Evolutionary conservation across 2,113 vertebrate species (phyloP), one percentile per base, ranked within the genome.

Genomic region (Halcyon malimbica): DNA sequence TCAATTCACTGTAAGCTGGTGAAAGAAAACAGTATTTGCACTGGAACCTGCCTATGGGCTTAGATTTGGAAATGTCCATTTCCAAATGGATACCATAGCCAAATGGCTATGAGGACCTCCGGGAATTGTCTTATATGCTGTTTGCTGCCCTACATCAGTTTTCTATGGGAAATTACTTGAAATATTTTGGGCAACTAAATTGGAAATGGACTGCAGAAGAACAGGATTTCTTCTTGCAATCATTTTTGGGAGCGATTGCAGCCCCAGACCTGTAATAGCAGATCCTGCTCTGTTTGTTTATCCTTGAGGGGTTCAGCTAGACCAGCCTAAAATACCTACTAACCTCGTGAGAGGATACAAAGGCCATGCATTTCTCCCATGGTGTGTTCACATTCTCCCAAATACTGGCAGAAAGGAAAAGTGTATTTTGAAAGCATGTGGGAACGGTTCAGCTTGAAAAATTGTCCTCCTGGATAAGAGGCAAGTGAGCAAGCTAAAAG

Each of bases 261-360:
- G 65, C 24, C 77, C 41, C 35, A 54, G 21, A 87, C 48, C 79
- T 96, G 88, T 73, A 90, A 79, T 5, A 76, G 91, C 75, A 91
- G 64, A 83, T 93, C 75, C 53, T 85, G 80, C 44, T 51, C n/a
- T 56, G 35, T 91, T 70, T 95, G 85, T 93, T 95, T 96, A 89
- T 76, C 80, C 65, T 89, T 1, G 1, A 60, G 89, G 86, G 53
- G 44, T 41, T 93, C 60, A 64, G 39, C 28, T 31, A 35, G n/a
- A 21, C 3, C 62, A 71, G 84, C 51, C 13, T 26, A 33, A 86
- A 79, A 83, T 53, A 33, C 44, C 67, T 73, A 57, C 16, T 42
- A 59, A 9, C 44, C 28, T 48, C 70, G 20, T 3, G 20, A 69
- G 68, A 93, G 63, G 29, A 35, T n/a, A 24, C 31, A 57, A 42